Base-by-base conservation (phyloP, 2,113 vertebrate species). In the Elaphurus davidianus region DNA sequence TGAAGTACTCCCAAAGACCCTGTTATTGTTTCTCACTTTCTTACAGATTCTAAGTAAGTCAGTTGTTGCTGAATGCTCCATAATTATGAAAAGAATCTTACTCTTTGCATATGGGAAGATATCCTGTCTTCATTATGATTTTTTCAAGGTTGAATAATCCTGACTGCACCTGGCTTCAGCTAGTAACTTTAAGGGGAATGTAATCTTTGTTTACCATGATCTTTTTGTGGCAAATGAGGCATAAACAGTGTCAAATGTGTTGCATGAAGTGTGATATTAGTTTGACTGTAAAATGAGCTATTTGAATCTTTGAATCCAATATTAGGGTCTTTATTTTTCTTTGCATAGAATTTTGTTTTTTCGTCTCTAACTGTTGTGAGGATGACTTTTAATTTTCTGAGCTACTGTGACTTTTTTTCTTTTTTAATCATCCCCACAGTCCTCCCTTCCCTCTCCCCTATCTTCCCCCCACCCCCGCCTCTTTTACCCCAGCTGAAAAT, bases 61-160 rank as follows among this genome's bases (percentile, higher is more conserved):
- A 98, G 98, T 99, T 97, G 96, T 98, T 99, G 99, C 98, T 99
- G 99, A 99, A 99, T 99, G 98, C 98, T 98, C 96, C 98, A 93
- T 99, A 99, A 99, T 99, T 99, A 99, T 99, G 99, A 99, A 99
- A 99, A 98, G 99, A 99, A 98, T 99, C 98, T 98, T 99, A 97
- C 98, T 98, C 98, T 98, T 98, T 33, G 97, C 98, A 98, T 99
- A 98, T 98, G 99, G 98, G 98, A 98, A 99, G 98, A 98, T 99
- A 99, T 98, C 98, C 98, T 99, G 97, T 99, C 98, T 98, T 99
- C 98, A 99, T 99, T 99, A 99, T 98, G 99, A 99, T 98, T 99
- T 99, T 98, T 99, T 99, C 99, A 99, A 98, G 98, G 98, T 98
- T 98, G 99, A 99, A 99, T 99, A 99, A 99, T 99, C 98, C 99